Evolutionary conservation across 2,113 vertebrate species (phyloP), one percentile per base, ranked within the genome.

Genomic region (Syngnathoides biaculeatus): DNA sequence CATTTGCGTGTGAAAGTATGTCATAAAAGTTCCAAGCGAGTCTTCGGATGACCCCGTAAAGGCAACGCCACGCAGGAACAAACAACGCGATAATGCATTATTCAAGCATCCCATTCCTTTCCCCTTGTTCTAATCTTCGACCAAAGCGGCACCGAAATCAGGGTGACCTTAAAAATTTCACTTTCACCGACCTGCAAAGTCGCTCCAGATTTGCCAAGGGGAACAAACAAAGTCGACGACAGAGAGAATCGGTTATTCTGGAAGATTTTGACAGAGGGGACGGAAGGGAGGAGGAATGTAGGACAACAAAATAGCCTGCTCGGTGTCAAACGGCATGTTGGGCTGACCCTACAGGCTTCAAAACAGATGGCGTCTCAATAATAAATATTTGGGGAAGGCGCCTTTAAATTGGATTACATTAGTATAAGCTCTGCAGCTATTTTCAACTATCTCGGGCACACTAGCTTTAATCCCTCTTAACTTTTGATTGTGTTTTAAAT

Each of bases 391-490:
- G 74, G 79, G 64, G 75, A 85, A 86, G 84, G 85, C 82, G 82
- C 79, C 84, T 89, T 89, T 90, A 88, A 91, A 93, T 88, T 87
- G 84, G 85, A 92, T 91, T 92, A 90, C 82, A 90, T 91, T 89
- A 89, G 79, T 86, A 76, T 88, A 88, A 91, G 90, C 85, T 85
- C 70, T 71, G 68, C 71, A 84, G 89, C 88, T 91, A 90, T 91
- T 90, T 88, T 77, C 82, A 91, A 83, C 74, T 72, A 85, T 91
- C 86, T 86, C 81, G 69, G 86, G 76, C 87, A 84, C 80, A 80
- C 67, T 73, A 26, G 61, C 77, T 84, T 80, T 83, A 90, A 90
- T 90, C 89, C 79, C 76, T 86, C 72, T 83, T 87, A 87, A 89
- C 85, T 90, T 90, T 82, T 88, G 71, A 88, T 87, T 88, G 83